Base-by-base conservation (phyloP, 2,113 vertebrate genomes). In the Passerina amoena region DNA sequence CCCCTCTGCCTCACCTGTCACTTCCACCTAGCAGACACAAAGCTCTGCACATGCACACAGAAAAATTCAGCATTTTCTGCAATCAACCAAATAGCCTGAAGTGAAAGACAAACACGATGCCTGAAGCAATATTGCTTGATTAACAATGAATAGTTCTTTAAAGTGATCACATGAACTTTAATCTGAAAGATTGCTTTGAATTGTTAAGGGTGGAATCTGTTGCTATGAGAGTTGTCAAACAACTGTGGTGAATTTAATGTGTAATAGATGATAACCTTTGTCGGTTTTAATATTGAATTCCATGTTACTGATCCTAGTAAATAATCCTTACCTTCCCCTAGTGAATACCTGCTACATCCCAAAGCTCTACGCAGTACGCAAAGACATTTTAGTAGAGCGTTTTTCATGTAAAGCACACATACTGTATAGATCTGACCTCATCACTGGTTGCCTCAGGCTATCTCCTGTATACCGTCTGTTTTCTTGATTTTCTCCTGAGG, bases 391-490 rank as follows among this genome's bases (percentile, higher is more conserved):
- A 98, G 97, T 71, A 96, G 98, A 97, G 96, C 47, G 70, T 98
- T 98, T 98, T 99, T 98, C 98, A 98, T 98, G 98, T 98, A 98
- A 98, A 98, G 98, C 98, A 92, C 90, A 94, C 97, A 98, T 98
- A 98, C 98, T 97, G 98, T 98, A 98, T 96, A 98, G 98, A 98
- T 98, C 95, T 98, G 98, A 99, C 98, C 98, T 98, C 97, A 97
- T 96, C 97, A 71, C 95, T 88, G 93, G 94, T 98, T 98, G 98
- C 98, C 98, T 98, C 94, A 78, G 98, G 99, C 98, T 96, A 98
- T 98, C 97, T 97, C 89, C 97, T 92, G 93, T 95, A 98, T 90
- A 97, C 97, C 98, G 97, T 97, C 97, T 97, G 97, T 98, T 99
- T 98, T 98, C 98, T 96, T 92, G 96, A 95, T 92, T 98, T 96